Base-by-base conservation (phyloP, 2,797 vertebrate species). In the Microctenopoma steveboyesi region DNA sequence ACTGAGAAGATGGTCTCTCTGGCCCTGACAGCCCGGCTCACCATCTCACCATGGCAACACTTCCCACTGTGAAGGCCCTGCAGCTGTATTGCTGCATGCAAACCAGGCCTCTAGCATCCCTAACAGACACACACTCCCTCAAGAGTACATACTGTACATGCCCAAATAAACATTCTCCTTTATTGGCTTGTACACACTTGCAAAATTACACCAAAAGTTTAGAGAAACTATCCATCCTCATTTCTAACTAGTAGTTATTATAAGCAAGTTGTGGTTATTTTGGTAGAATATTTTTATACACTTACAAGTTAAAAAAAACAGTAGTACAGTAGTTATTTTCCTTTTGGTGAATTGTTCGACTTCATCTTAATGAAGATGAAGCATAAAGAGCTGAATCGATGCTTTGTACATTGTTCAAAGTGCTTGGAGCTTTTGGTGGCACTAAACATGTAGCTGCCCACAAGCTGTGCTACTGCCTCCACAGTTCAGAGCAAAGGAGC, bases 31-130 rank as follows among this genome's bases (percentile, higher is more conserved):
- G 86, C 83, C 86, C 68, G 51, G 75, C 86, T 93, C 93, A 91
- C 92, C 93, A 94, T 93, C 88, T 93, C 93, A 91, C 93, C 93
- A 94, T 93, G 92, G 93, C 92, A 94, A 94, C 93, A 83, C 91
- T 87, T 92, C 91, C 88, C 86, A 84, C 92, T 90, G 91, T 68
- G 89, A 79, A 83, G 82, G 83, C 85, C 88, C 83, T 78, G 87
- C 89, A 93, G 93, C 91, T 93, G 89, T 88, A 88, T 84, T 74
- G 66, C 82, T 81, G 80, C 91, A 86, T 89, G 82, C 71, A 89
- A 89, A 90, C 91, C 86, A 85, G 83, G 70, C 77, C 77, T 86
- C 50, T 70, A 77, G 81, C 82, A 69, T 72, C 59, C 39, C 27
- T 48, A 60, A 74, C 59, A 59, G 62, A 62, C 39, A 47, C 35